Evolutionary conservation across 2,888 invertebrate genomes (phyloP), one percentile per base, ranked within the genome.

Genomic region (Drosophila buzzatii): DNA sequence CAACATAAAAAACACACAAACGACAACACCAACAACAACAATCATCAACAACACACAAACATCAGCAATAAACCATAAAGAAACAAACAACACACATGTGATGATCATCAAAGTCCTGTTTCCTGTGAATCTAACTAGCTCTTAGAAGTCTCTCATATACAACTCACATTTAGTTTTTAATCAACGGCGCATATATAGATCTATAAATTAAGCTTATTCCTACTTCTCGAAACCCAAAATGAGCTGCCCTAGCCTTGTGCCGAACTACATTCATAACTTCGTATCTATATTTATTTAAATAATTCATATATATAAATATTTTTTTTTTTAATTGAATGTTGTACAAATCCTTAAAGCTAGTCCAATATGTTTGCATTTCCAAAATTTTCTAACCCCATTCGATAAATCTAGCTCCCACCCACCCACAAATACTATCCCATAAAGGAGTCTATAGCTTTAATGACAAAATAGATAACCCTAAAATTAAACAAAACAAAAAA

Each of bases 71-170:
- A 65, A 41, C 53, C 53, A 55, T 41, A 72, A 60, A 35, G 35
- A 65, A 31, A 79, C 63, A 68, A 49, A 70, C 64, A 70, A 84
- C 84, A 86, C 85, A 79, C 81, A 85, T 85, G 87, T 86, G 89
- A 85, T 86, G 87, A 86, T 86, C 87, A 86, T 86, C 86, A 86
- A 81, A 88, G 89, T 86, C 86, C 86, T 82, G 79, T 86, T 86
- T 86, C 85, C 89, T 86, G 86, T 86, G 86, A 86, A 86, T 86
- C 86, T 89, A 86, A 73, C 81, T 86, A 86, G 87, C 81, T 89
- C 81, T 85, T 86, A 86, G 74, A 77, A 75, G 75, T 82, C 79
- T 85, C 77, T 86, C 73, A 82, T 80, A 74, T 42, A 68, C 65
- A 70, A 86, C 82, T 85, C 82, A 76, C 74, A 70, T 61, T 51